phyloP scores from a whole-genome alignment of 1,140 invertebrate genomes.

The Pogonus chalceus region DNA sequence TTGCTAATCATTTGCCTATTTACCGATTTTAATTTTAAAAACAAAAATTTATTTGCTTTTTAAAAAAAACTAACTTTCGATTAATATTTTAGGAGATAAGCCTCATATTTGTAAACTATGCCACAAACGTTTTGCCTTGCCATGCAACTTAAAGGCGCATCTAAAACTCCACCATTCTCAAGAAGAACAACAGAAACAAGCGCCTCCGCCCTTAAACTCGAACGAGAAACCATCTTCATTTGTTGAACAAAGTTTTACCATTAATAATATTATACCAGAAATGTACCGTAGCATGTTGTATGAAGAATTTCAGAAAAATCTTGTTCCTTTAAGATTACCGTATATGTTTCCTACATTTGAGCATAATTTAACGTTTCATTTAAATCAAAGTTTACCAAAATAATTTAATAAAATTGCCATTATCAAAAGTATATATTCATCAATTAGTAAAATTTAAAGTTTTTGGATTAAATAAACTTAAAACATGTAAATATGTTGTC shows the following conservation, averaged over 20 bases:
- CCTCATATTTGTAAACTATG: conserved; percentile 13
- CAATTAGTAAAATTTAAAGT: too few species aligned
- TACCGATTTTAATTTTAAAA: too few species aligned
- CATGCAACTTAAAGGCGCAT: conserved; percentile 18
- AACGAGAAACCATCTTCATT: background rate
- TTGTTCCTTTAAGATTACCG: background rate
- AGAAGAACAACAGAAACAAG: background rate
- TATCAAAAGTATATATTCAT: too few species aligned
- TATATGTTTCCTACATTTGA: conserved; percentile 4
- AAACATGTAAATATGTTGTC: too few species aligned
- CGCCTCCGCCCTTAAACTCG: background rate
- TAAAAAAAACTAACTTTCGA: too few species aligned
- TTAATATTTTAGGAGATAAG: conserved; percentile 16
- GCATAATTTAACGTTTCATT: conserved; percentile 1
- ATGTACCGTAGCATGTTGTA: background rate
- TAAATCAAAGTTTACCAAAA: background rate
- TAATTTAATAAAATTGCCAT: too few species aligned
- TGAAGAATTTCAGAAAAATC: background rate
- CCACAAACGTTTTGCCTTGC: conserved; percentile 15
- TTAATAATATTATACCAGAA: background rate
- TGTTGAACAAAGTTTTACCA: background rate
- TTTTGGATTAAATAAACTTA: too few species aligned
- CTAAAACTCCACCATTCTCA: conserved; percentile 15
- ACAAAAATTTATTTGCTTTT: too few species aligned
- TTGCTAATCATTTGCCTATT: too few species aligned